Base-by-base conservation (phyloP, 1,140 invertebrate species). In the Drosophila busckii region DNA sequence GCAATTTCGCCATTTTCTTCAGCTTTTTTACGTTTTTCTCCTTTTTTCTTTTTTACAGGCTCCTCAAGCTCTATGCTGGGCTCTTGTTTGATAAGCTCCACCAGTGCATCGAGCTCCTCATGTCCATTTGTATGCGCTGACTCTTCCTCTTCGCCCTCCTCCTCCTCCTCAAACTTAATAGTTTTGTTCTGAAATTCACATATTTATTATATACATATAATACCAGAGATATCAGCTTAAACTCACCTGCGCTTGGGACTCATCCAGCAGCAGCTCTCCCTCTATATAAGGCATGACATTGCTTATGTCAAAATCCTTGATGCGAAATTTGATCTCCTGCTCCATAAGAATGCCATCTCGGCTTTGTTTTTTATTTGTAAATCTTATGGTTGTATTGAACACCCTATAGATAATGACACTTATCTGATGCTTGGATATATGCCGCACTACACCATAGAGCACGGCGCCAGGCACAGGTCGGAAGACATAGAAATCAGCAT, bases 401-500 rank as follows among this genome's bases (percentile, higher is more conserved):
- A 87, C 86, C 29, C 84, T 56, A 50, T 87, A 87, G 28, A 87
- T 83, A 8, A 85, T 66, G 1, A 73, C 86, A 13, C 80, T 69
- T 13, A 87, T 59, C 17, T 87, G 75, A 49, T 70, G 52, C 19
- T 66, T 67, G 3, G 70, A 60, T 17, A 84, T 67, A 37, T 84
- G 66, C 22, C 83, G 67, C 2, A 87, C 64, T 23, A 82, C 69
- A 56, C 90, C 90, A 80, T 85, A 86, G 70, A 54, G 89, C 44
- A 54, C 38, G 48, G 76, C 78, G 42, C 89, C 90, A 15, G 88
- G 58, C 53, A 71, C 56, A 29, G 91, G 91, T 45, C 85, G 86
- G 55, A 92, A 91, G 9, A 92, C 67, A 76, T 90, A 92, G 80
- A 90, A 92, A 61, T 91, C 89, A 0, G 75, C 75, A 37, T 82